Evolutionary conservation across 2,113 vertebrate species (phyloP), one percentile per base, ranked within the genome.

Genomic region (Marmota flaviventris): DNA sequence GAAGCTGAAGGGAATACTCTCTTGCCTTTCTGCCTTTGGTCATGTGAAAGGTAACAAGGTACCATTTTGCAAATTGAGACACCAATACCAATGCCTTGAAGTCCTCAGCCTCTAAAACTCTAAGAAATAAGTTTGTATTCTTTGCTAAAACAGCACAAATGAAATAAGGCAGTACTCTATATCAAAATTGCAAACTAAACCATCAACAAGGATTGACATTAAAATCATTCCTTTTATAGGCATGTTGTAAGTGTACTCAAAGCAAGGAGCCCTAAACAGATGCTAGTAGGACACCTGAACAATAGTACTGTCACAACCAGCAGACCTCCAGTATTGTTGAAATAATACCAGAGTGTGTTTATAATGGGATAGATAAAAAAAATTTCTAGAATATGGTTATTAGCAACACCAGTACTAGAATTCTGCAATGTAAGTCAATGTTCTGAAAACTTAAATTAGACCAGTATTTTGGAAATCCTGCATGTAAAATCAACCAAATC

Each of bases 101-200:
- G 14, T 17, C 45, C 17, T 48, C 17, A 53, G 25, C 12, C 5
- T 73, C 29, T 24, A 65, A 18, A 16, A 73, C n/a, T 24, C 16
- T 29, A 81, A 73, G 6, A 84, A 69, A 39, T 7, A 18, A 69
- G 42, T 48, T 39, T 29, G 4, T 51, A 22, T 10, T 63, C 20
- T 53, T 84, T 17, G 29, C n/a, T 34, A n/a, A 11, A 42, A 29
- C 22, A 56, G 22, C 8, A 67, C 42, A 53, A 29, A 69, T 18
- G 39, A n/a, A 78, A 29, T 42, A 53, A 73, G 22, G 13, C 32
- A 75, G 12, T 34, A 48, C 13, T n/a, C 7, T 51, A 13, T 48
- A 85, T 86, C n/a, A 91, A 88, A 84, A 91, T 32, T 29, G 27
- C 13, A 91, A 45, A 78, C 45, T 32, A 89, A 85, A 72, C 10